Evolutionary conservation across 2,113 vertebrate genomes (phyloP).

Genomic region (Taurulus bubalis): DNA sequence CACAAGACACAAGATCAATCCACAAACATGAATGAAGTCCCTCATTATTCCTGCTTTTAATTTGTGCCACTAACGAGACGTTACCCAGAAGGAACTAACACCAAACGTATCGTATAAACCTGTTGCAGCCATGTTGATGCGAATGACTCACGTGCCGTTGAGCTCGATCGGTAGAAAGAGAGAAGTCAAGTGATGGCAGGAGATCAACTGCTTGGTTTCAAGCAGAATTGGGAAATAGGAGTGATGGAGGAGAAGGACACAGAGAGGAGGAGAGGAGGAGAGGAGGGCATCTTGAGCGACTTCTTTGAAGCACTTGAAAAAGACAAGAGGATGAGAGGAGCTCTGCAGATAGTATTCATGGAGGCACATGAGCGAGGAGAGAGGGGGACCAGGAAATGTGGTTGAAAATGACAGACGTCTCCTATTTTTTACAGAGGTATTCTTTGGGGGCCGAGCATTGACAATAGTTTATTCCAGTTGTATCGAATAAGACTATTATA

Average conservation of each 20-base stretch:
- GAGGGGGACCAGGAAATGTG: conserved; percentile 1
- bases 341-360: conserved; percentile 19
- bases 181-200: conserved; percentile 14
- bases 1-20: not conserved
- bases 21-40: not conserved
- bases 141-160: not conserved
- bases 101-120: not conserved
- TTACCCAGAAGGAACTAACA: not conserved
- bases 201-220: conserved; percentile 43
- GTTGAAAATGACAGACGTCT: not conserved
- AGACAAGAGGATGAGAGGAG: conserved; percentile 36
- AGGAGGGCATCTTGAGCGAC: conserved; percentile 18
- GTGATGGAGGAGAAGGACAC: conserved; percentile 35
- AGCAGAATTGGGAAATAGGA: conserved; percentile 51
- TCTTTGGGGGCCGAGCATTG: not conserved
- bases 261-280: conserved; percentile 16
- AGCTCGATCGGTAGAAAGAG: not conserved
- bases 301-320: conserved; percentile 62
- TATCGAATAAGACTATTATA: not conserved
- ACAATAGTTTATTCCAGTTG: not conserved
- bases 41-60: not conserved
- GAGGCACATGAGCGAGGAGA: conserved; percentile 16
- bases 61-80: not conserved
- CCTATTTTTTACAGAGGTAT: not conserved
- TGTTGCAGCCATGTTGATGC: not conserved